phyloP scores from a whole-genome alignment of 2,888 invertebrate species.

The Sceliomorpha sp. region DNA sequence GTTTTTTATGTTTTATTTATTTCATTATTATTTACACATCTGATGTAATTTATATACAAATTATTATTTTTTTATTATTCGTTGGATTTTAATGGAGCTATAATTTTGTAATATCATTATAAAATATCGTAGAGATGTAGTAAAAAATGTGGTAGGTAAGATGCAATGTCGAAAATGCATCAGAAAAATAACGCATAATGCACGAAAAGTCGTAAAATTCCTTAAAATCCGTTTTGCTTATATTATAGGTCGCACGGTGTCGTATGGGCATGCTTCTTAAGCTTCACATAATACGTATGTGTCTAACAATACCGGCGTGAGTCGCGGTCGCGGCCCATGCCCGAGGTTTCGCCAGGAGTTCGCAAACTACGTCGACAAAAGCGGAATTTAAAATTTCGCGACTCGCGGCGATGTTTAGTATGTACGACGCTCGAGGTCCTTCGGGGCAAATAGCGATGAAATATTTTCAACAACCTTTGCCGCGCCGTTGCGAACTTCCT shows the following conservation, averaged over 20 bases:
- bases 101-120: too few species aligned
- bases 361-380: conserved; percentile 45
- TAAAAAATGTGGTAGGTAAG: too few species aligned
- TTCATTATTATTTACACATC: too few species aligned
- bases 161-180: too few species aligned
- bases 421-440: conserved; percentile 10
- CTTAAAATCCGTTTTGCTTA: conserved; percentile 6
- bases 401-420: conserved; percentile 9
- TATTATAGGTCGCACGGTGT: conserved; percentile 15
- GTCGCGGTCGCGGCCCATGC: conserved; percentile 39
- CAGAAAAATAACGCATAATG: too few species aligned
- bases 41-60: too few species aligned
- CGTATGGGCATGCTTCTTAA: conserved; percentile 25
- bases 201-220: too few species aligned
- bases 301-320: conserved; percentile 29
- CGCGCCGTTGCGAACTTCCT: background rate
- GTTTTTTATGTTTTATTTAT: too few species aligned
- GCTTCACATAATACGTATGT: conserved; percentile 11
- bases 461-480: conserved; percentile 21
- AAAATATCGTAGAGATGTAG: too few species aligned
- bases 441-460: conserved; percentile 31
- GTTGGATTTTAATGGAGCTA: too few species aligned
- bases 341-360: conserved; percentile 46
- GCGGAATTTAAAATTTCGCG: conserved; percentile 41
- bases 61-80: too few species aligned